A percentile compares a stretch with the other conserved stretches of the same genome.
Evolutionary conservation across 1,140 invertebrate species (phyloP).

Genomic region (Dinoponera quadriceps): DNA sequence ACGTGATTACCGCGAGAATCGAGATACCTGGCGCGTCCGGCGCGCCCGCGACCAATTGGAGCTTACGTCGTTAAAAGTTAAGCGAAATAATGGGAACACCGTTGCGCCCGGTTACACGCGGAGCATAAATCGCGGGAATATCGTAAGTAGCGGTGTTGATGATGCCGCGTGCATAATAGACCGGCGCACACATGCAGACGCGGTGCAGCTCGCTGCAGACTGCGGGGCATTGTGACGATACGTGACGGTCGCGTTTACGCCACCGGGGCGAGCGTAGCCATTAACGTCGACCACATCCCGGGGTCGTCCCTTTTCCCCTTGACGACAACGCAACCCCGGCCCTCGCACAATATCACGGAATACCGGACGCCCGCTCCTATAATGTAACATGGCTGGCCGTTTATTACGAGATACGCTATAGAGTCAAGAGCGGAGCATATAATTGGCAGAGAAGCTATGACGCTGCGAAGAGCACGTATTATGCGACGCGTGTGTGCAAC

Average conservation of each 20-base stretch:
- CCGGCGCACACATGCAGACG: conserved; percentile 23
- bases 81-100: conserved; percentile 9
- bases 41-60: not conserved
- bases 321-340: conserved; percentile 50
- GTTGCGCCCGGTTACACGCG: not conserved
- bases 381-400: conserved; percentile 65
- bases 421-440: conserved; percentile 44
- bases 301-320: conserved; percentile 66
- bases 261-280: conserved; percentile 60
- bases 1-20: not conserved
- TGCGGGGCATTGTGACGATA: conserved; percentile 60
- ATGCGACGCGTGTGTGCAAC: not conserved
- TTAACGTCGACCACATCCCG: conserved; percentile 74
- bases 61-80: conserved; percentile 8
- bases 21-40: not conserved
- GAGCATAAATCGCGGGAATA: conserved; percentile 39
- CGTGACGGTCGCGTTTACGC: conserved; percentile 55
- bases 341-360: conserved; percentile 63
- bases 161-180: conserved; percentile 38
- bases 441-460: conserved; percentile 64
- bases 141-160: conserved; percentile 44
- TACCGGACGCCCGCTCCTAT: conserved; percentile 57
- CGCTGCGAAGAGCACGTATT: conserved; percentile 33
- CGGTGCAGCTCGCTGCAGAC: conserved; percentile 8
- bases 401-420: conserved; percentile 53